A percentile compares a stretch with the other conserved stretches of the same genome.
phyloP scores from a whole-genome alignment of 2,888 invertebrate species.

The Eupithecia exiguata region DNA sequence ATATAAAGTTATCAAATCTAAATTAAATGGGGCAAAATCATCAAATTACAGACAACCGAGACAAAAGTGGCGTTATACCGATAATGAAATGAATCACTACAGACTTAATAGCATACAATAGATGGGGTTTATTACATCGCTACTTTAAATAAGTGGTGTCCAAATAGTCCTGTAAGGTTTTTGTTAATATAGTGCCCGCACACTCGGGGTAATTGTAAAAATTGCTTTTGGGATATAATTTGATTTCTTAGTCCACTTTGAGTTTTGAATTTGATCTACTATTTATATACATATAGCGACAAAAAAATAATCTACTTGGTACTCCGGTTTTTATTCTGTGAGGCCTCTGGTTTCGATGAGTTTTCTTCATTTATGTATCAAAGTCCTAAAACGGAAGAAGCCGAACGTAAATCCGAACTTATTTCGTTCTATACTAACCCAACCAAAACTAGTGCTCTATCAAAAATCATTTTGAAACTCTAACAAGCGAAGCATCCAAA shows the following conservation, averaged over 20 bases:
- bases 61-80: constrained; percentile 15
- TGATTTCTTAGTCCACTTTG: too few relatives aligned
- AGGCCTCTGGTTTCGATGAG: background rate
- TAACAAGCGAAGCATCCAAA: background rate
- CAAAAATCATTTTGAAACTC: background rate
- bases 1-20: background rate
- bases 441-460: background rate
- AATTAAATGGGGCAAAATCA: background rate
- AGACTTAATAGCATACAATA: constrained; percentile 20
- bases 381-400: background rate
- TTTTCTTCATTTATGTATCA: background rate
- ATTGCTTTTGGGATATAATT: too few relatives aligned
- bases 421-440: background rate
- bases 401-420: background rate
- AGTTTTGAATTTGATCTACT: too few relatives aligned
- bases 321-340: background rate
- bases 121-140: background rate
- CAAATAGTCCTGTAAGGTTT: background rate
- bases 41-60: background rate
- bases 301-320: background rate
- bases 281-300: background rate
- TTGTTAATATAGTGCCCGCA: background rate
- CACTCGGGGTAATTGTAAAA: too few relatives aligned
- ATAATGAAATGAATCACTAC: constrained; percentile 52
- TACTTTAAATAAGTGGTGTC: background rate